Evolutionary conservation across 2,113 vertebrate genomes (phyloP).

Genomic region (Ptychochromis oligacanthus): DNA sequence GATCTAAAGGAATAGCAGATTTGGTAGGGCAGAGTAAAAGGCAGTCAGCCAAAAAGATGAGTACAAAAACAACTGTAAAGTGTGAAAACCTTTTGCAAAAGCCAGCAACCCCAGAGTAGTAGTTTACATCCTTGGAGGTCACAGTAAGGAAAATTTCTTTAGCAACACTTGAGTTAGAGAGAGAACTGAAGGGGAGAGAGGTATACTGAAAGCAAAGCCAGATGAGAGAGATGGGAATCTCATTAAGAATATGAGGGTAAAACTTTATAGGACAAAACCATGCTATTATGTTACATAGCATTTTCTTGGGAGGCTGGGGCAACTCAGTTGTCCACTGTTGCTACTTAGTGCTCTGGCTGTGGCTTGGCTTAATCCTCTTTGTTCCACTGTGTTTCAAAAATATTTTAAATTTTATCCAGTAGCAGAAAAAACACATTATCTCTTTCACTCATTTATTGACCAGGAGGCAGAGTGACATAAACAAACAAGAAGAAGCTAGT

Average conservation of each 20-base stretch:
- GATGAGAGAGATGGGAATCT: background rate
- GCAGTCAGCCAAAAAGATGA: slow-evolving; percentile 15
- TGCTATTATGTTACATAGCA: too few species aligned
- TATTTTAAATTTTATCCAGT: background rate
- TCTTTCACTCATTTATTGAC: background rate
- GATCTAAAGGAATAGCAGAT: slow-evolving; percentile 45
- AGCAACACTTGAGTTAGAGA: background rate
- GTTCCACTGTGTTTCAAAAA: too few species aligned
- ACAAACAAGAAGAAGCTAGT: background rate
- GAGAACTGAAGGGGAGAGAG: background rate
- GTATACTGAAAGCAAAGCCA: background rate
- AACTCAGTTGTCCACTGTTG: too few species aligned
- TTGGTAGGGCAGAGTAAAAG: slow-evolving; percentile 13
- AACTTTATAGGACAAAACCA: background rate
- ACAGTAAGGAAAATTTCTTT: slow-evolving; percentile 5
- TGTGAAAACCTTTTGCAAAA: background rate
- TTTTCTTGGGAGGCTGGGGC: background rate
- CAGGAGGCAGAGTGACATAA: background rate
- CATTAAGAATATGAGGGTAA: background rate
- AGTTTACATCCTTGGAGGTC: slow-evolving; percentile 14
- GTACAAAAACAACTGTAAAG: slow-evolving; percentile 23
- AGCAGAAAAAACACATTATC: background rate
- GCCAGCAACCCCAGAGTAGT: background rate
- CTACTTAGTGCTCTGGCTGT: background rate
- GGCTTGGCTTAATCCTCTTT: background rate